A percentile compares a stretch with the other conserved stretches of the same genome.
phyloP scores from a whole-genome alignment of 2,797 vertebrate genomes.

The Telmatherina bonti region DNA sequence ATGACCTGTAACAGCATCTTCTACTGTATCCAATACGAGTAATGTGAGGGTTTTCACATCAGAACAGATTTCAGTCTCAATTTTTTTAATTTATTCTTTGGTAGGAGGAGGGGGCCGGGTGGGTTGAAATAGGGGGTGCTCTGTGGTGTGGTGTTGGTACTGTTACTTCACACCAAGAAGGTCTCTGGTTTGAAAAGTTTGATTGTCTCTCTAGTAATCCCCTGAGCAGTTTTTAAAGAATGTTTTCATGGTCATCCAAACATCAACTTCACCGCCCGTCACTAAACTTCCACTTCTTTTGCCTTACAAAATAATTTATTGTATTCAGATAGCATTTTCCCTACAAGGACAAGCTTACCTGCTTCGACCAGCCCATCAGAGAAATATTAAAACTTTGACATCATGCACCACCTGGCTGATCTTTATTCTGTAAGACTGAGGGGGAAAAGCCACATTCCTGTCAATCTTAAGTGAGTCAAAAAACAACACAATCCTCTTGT shows the following conservation, averaged over 20 bases:
- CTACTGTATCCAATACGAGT: background rate
- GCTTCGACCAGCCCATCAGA: background rate
- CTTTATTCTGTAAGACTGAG: background rate
- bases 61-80: background rate
- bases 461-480: background rate
- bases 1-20: background rate
- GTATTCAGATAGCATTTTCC: background rate
- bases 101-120: too few relatives aligned
- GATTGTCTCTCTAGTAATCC: background rate
- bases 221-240: background rate
- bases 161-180: too few relatives aligned
- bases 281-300: too few relatives aligned
- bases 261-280: background rate
- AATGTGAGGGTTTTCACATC: background rate
- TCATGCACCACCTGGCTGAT: background rate
- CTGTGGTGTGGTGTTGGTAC: too few relatives aligned
- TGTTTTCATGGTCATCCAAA: background rate
- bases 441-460: background rate
- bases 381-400: background rate
- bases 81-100: too few relatives aligned
- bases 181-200: background rate
- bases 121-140: too few relatives aligned
- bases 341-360: too few relatives aligned
- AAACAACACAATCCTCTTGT: too few relatives aligned
- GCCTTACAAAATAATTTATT: background rate